Evolutionary conservation across 2,113 vertebrate species (phyloP), one percentile per base, ranked within the genome.

Genomic region (Tinamus guttatus): DNA sequence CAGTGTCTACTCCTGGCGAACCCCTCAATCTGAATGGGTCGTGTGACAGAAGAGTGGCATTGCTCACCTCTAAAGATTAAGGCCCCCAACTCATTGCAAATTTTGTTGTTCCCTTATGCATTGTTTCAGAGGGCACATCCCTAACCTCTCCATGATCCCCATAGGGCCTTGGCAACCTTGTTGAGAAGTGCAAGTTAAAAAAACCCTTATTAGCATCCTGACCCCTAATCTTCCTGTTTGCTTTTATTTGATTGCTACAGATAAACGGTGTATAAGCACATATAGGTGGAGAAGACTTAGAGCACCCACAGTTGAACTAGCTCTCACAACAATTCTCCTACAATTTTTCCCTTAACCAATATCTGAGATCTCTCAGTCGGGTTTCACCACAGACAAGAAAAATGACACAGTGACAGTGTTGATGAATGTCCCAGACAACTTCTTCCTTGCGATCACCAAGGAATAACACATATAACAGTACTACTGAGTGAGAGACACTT

Each of bases 401-500:
- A 84, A 52, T 11, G 19, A 58, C 28, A 63, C 25, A 73, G 41
- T 52, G 28, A 85, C 28, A 76, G 8, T 62, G 47, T 34, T 84
- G 60, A 76, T 86, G 25, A 75, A 87, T 89, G 36, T 6, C 38
- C 40, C 62, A 70, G 40, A 70, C 59, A 91, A 74, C 63, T 70
- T 89, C 34, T 89, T 85, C 52, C 45, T 54, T 36, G 12, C 20
- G 49, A n/a, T 85, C 67, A 87, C 52, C 43, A 93, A 73, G 49
- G 47, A 94, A 77, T 58, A 85, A 43, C 13, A 36, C 75, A 22
- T 87, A 58, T 75, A 69, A 89, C 11, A 60, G 65, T 65, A 41
- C 49, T 80, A 80, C 47, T 41, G 84, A 81, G 85, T 82, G 91
- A 95, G 12, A 79, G 86, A 82, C 81, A 92, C 94, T 92, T 86